Percentiles rank a stretch among this genome's conserved stretches.
phyloP scores from a whole-genome alignment of 2,888 invertebrate species.

The Catocala nupta region DNA sequence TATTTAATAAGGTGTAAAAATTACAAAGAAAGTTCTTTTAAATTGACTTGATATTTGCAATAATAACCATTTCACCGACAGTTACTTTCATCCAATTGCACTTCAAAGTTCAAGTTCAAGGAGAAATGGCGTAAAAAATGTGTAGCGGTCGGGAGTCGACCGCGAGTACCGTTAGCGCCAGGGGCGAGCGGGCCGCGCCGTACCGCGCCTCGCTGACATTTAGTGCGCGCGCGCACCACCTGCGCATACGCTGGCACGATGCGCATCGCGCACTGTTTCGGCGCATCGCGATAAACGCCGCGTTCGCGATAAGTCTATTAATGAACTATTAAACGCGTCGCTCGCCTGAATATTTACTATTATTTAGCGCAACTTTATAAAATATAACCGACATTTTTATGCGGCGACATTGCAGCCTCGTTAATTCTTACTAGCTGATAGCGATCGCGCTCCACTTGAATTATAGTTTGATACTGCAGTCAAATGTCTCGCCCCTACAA shows the following conservation, averaged over 20 bases:
- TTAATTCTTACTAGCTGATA: constrained; percentile 40
- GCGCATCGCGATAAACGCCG: constrained; percentile 39
- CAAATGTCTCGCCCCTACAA: constrained; percentile 23
- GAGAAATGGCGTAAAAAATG: constrained; percentile 27
- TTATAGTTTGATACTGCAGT: constrained; percentile 20
- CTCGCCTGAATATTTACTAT: constrained; percentile 35
- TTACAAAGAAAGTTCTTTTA: constrained; percentile 23
- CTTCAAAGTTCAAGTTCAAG: constrained; percentile 44
- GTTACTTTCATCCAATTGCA: constrained; percentile 27
- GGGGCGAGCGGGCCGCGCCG: constrained; percentile 20
- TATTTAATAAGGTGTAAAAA: constrained; percentile 20
- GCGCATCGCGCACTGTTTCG: constrained; percentile 28
- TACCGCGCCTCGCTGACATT: constrained; percentile 19
- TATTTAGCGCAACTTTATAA: constrained; percentile 23
- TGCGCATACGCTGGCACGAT: constrained; percentile 8
- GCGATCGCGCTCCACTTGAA: constrained; percentile 37
- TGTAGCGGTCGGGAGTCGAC: constrained; percentile 16
- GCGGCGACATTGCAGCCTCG: constrained; percentile 21
- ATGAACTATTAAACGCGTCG: constrained; percentile 38
- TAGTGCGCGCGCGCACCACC: constrained; percentile 11
- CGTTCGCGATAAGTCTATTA: constrained; percentile 46
- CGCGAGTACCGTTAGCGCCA: constrained; percentile 38
- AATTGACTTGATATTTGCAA: constrained; percentile 31
- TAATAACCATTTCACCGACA: constrained; percentile 21
- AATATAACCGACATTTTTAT: constrained; percentile 22